Evolutionary conservation across 2,113 vertebrate genomes (phyloP).

Genomic region (Cyphotilapia sp.): DNA sequence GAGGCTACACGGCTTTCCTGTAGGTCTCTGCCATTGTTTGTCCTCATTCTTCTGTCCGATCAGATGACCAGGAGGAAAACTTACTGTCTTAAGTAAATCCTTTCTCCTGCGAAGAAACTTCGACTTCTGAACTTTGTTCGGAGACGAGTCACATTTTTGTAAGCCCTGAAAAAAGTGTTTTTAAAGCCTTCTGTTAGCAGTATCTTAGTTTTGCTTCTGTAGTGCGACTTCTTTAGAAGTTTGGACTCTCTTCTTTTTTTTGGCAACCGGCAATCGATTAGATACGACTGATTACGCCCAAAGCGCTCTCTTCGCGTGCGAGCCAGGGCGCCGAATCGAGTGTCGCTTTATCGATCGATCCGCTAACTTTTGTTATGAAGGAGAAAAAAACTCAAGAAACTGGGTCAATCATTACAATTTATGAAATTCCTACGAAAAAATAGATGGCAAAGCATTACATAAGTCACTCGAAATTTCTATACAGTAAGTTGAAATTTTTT

Average conservation of each 20-base stretch:
- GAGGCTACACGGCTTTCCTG: neutral
- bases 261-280: constrained; percentile 37
- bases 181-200: neutral
- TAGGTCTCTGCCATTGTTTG: constrained; percentile 45
- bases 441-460: neutral
- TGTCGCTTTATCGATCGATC: neutral
- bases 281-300: constrained; percentile 57
- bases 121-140: neutral
- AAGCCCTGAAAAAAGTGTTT: fast-evolving
- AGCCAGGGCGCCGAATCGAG: constrained; percentile 7
- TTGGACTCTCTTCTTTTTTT: neutral
- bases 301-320: neutral
- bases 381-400: neutral
- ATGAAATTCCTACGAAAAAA: neutral
- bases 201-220: neutral
- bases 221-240: constrained; percentile 4
- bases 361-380: neutral
- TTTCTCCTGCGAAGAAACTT: neutral
- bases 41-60: constrained; percentile 45
- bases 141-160: constrained; percentile 16
- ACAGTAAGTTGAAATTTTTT: neutral
- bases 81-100: constrained; percentile 45
- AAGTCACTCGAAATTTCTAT: neutral
- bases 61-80: constrained; percentile 52
- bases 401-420: neutral